Evolutionary conservation across 2,888 invertebrate species (phyloP), one percentile per base, ranked within the genome.

Genomic region (Temnothorax ravouxi): DNA sequence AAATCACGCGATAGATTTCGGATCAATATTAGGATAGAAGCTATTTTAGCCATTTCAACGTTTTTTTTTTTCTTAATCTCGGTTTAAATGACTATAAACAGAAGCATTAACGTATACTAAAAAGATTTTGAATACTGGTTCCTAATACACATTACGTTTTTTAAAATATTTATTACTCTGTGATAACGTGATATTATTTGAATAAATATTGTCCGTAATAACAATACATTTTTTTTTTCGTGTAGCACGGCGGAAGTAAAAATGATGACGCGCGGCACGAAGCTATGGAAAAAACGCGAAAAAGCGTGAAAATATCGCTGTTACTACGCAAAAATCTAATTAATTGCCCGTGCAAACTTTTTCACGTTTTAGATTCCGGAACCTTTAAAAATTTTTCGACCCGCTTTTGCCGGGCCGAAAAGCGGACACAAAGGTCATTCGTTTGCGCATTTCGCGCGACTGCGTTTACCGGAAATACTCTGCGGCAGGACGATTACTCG

Each of bases 261-360:
- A 77, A 66, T 54, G 77, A 44, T 67, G n/a, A 77, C 34, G 18
- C 56, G 79, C 71, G 34, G 21, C 18, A n/a, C 41, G 41, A 77
- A 44, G 29, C 54, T 29, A 38, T 8, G 18, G 38, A 38, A 44
- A 50, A 71, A 77, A 59, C 18, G 21, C 71, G 72, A 47, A 61
- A 71, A 80, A 72, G 47, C 79, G 72, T 71, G 47, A 80, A 80
- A 80, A 72, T 47, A 50, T 25, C 71, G 59, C 72, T 72, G 79
- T 80, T 80, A 71, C 59, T 47, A 50, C 18, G 38, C 59, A 25
- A 69, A 72, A 80, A 80, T 80, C 59, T 72, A 80, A 80, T 80
- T 80, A 80, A 80, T 80, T 61, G 72, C 38, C 59, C 38, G 38
- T 25, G 38, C 79, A 72, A 71, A 52, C 59, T 59, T 80, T 71